Percentiles rank a stretch among this genome's conserved stretches.
These are phyloP conservation scores for Phylloscopus trochilus DNA, from an alignment of 2,113 vertebrate species.

Conservation along the genomic window DNA sequence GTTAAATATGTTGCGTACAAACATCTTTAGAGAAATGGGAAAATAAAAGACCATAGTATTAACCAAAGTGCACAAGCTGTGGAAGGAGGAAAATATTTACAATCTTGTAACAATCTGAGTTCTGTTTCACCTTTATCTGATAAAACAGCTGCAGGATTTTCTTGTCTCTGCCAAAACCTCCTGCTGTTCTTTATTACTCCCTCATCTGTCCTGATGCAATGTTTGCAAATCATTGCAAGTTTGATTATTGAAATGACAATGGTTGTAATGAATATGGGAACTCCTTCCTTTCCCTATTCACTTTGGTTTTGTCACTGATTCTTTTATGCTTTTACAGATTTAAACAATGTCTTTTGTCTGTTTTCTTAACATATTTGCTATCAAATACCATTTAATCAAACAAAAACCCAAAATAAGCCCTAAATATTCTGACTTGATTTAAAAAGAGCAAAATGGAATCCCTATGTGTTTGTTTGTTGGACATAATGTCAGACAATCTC, in stretches of 20 bases:
- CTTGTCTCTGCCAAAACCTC: background rate
- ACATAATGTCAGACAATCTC: background rate
- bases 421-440: background rate
- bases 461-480: background rate
- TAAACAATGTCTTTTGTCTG: background rate
- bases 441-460: background rate
- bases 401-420: accelerated
- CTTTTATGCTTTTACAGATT: background rate
- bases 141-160: background rate
- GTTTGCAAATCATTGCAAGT: background rate
- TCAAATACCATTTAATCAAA: background rate
- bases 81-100: background rate
- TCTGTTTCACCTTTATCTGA: background rate
- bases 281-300: background rate
- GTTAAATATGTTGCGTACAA: background rate
- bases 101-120: background rate
- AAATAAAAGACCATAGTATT: background rate
- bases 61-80: background rate
- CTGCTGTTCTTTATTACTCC: background rate
- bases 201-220: background rate
- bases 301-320: background rate
- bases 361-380: background rate
- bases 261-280: background rate
- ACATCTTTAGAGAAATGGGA: background rate
- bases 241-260: background rate